These are phyloP conservation scores for Lycodopsis pacificus DNA, from an alignment of 2,797 vertebrate species.

Conservation along the genomic window DNA sequence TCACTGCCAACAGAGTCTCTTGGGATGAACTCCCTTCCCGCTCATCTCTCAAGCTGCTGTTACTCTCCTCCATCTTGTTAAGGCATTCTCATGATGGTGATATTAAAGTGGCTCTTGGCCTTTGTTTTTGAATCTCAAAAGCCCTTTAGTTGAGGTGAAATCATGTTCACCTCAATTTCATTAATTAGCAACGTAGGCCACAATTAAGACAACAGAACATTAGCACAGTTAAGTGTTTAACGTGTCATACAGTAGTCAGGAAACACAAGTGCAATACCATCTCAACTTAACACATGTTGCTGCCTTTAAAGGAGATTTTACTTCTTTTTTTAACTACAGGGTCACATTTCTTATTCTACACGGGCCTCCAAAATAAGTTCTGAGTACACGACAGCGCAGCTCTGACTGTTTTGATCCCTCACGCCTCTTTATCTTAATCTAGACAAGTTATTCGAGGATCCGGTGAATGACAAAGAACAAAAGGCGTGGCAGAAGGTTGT, in stretches of 20 bases:
- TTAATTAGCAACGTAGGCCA: not conserved
- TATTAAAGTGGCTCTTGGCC: not conserved
- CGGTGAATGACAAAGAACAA: slow-evolving; percentile 3
- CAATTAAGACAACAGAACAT: not conserved
- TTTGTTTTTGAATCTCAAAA: slow-evolving; percentile 2
- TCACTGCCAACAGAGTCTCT: slow-evolving; percentile 9
- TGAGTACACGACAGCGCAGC: not conserved
- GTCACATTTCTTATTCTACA: slow-evolving; percentile 3
- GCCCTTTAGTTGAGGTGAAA: not conserved
- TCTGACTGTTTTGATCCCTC: not conserved
- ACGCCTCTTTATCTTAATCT: slow-evolving; percentile 29
- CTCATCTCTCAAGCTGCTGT: slow-evolving; percentile 20
- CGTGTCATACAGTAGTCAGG: not conserved
- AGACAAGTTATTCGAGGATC: slow-evolving; percentile 16
- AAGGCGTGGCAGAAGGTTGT: not conserved
- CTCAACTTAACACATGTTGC: not conserved
- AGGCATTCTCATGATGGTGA: not conserved
- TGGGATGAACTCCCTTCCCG: slow-evolving; percentile 3
- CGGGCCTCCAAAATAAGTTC: slow-evolving; percentile 9
- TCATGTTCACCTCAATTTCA: not conserved
- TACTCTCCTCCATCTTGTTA: not conserved
- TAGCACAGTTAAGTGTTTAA: not conserved
- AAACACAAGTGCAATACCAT: not conserved
- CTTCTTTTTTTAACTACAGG: not conserved
- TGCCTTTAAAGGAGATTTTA: not conserved